Evolutionary conservation across 2,113 vertebrate genomes (phyloP).

Genomic region (Narcine bancroftii): DNA sequence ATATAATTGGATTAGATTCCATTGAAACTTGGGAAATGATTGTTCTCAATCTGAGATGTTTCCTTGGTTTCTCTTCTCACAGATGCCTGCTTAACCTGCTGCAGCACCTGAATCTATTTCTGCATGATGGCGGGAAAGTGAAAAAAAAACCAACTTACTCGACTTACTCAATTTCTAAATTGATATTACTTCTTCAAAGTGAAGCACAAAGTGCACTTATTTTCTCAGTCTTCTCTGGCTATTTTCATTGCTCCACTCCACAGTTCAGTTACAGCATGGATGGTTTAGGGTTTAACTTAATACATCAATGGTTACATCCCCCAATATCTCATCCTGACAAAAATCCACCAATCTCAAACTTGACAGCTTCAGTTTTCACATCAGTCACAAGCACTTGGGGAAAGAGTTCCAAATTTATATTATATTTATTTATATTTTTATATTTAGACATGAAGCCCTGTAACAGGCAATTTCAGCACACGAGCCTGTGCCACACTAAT

Average conservation of each 20-base stretch:
- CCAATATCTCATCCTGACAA: background rate
- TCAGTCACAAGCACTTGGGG: background rate
- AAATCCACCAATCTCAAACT: background rate
- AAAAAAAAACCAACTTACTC: no score
- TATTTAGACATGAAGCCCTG: no score
- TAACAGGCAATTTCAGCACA: no score
- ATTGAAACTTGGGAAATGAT: background rate
- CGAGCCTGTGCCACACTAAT: no score
- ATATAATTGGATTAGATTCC: background rate
- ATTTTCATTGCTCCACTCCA: background rate
- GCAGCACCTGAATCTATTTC: no score
- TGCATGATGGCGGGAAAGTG: no score
- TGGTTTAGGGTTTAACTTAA: background rate
- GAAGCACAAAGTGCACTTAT: no score
- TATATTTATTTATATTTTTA: no score
- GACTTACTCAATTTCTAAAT: background rate
- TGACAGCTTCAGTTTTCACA: background rate
- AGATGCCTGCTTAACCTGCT: no score
- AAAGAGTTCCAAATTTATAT: background rate
- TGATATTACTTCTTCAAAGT: background rate
- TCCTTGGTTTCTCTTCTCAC: no score
- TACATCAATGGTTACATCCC: background rate
- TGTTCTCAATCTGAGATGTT: no score
- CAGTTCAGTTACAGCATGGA: background rate
- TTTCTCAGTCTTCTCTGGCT: background rate